These are phyloP conservation scores for Nyctibius bracteatus DNA, from an alignment of 2,113 vertebrate genomes.

Conservation along the genomic window DNA sequence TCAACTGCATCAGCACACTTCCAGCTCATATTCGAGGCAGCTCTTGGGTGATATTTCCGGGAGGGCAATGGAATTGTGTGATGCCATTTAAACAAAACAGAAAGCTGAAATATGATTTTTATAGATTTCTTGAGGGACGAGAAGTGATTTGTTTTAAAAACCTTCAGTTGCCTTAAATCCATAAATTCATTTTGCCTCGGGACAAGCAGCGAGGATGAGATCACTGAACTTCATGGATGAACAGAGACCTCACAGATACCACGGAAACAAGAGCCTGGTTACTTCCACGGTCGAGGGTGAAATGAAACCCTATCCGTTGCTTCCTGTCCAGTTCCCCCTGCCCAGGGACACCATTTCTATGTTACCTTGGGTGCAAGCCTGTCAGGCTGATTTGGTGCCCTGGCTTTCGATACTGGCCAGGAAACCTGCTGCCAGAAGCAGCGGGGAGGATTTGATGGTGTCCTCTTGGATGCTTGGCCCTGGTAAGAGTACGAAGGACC, in stretches of 20 bases:
- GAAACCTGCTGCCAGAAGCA: background rate
- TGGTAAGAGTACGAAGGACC: rapidly evolving
- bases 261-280: background rate
- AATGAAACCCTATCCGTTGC: background rate
- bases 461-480: background rate
- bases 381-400: background rate
- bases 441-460: rapidly evolving
- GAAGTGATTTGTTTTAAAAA: constrained; percentile 47
- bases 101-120: constrained; percentile 25
- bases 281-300: background rate
- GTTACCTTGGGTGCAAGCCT: background rate
- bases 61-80: background rate
- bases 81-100: constrained; percentile 35
- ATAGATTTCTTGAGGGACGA: constrained; percentile 4
- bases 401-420: background rate
- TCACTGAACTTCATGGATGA: background rate
- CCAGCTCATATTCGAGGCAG: background rate
- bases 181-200: constrained; percentile 20
- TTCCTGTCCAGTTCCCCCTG: background rate
- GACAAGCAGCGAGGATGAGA: constrained; percentile 25
- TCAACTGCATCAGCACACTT: constrained; percentile 5
- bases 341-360: background rate
- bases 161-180: background rate
- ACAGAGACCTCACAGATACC: constrained; percentile 14
- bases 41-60: background rate